phyloP scores from a whole-genome alignment of 2,888 invertebrate species.

The Petrolisthes cinctipes region DNA sequence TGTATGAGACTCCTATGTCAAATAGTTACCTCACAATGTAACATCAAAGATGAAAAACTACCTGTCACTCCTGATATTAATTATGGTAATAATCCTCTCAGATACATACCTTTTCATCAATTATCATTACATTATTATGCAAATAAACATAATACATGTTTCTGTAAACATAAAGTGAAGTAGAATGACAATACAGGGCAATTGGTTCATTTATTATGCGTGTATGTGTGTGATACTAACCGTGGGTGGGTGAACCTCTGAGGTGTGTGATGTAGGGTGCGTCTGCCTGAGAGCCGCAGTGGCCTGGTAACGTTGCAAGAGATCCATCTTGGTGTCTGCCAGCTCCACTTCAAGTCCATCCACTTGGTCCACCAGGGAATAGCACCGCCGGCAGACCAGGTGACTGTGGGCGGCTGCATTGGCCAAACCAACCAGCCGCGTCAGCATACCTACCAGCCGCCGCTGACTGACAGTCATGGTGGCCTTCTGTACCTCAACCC shows the following conservation, averaged over 20 bases:
- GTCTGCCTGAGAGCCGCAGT: slow-evolving; percentile 47
- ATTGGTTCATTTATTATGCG: not conserved
- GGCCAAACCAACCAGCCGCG: slow-evolving; percentile 39
- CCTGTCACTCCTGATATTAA: no score
- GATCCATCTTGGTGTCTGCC: slow-evolving; percentile 58
- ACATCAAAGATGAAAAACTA: no score
- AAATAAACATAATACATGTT: not conserved
- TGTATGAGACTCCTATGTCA: no score
- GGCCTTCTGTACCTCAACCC: slow-evolving; percentile 26
- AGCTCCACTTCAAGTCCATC: slow-evolving; percentile 57
- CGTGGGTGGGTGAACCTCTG: slow-evolving; percentile 35
- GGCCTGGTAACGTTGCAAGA: slow-evolving; percentile 45
- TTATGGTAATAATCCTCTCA: no score
- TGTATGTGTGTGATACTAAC: slow-evolving; percentile 19
- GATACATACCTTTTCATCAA: no score
- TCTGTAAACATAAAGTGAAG: not conserved
- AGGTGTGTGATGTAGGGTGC: slow-evolving; percentile 1
- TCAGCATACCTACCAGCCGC: slow-evolving; percentile 44
- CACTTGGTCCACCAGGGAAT: slow-evolving; percentile 45
- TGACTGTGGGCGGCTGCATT: slow-evolving; percentile 42
- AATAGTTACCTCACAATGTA: no score
- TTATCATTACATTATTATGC: no score
- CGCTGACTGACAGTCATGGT: slow-evolving; percentile 49
- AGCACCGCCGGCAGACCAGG: slow-evolving; percentile 45
- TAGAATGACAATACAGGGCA: not conserved